Percentiles rank a stretch among this genome's conserved stretches.
Conservation (phyloP, 2,113 vertebrate genomes). For the Bothrops jararaca region DNA sequence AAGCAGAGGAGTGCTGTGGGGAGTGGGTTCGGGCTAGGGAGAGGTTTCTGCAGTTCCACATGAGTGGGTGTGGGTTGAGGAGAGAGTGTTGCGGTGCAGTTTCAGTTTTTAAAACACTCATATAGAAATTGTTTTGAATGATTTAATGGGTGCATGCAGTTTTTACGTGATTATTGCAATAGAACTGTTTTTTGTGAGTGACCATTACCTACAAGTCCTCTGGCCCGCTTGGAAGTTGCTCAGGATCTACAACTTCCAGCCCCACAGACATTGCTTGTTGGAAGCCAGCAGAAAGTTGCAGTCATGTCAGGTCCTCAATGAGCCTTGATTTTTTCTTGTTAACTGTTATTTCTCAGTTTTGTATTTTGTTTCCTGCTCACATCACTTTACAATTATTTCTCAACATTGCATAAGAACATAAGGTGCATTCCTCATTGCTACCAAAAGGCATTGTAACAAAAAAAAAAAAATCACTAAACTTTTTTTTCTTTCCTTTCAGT, state of each 20-base stretch:
- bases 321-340: background rate
- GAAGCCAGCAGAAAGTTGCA: background rate
- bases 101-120: conserved; percentile 10
- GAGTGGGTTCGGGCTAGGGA: background rate
- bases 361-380: background rate
- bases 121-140: background rate
- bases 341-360: background rate
- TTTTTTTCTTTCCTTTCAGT: conserved; percentile 70
- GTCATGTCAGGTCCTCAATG: background rate
- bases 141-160: conserved; percentile 11
- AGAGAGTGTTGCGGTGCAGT: background rate
- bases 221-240: background rate
- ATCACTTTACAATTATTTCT: background rate
- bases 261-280: background rate
- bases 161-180: background rate
- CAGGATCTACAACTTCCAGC: background rate
- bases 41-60: background rate
- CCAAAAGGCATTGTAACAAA: conserved; percentile 47
- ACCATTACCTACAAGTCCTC: background rate
- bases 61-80: background rate
- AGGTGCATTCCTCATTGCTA: conserved; percentile 32
- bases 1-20: background rate
- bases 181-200: conserved; percentile 1
- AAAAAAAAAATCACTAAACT: conserved; percentile 44
- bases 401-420: background rate